phyloP scores from a whole-genome alignment of 2,888 invertebrate genomes.

The Idaea aversata region DNA sequence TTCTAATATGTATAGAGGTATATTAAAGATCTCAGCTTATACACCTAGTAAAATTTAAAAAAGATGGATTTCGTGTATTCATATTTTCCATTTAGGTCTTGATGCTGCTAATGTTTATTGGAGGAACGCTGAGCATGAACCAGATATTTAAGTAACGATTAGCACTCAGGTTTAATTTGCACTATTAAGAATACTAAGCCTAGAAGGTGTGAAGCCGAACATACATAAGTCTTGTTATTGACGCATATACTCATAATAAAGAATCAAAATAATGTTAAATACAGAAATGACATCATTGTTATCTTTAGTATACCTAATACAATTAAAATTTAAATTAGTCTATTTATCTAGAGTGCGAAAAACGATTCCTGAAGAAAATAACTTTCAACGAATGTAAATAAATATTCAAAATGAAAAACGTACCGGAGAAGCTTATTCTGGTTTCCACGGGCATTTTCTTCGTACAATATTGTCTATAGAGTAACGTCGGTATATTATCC shows the following conservation, averaged over 20 bases:
- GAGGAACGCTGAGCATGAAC: slow-evolving; percentile 6
- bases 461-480: slow-evolving; percentile 22
- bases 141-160: slow-evolving; percentile 33
- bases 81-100: not conserved
- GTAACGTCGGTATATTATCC: slow-evolving; percentile 25
- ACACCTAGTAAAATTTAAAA: not conserved
- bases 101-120: not conserved
- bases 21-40: not conserved
- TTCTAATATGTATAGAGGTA: not conserved
- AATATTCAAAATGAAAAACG: slow-evolving; percentile 36
- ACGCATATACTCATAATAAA: not conserved
- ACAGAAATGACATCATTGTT: slow-evolving; percentile 18
- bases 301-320: slow-evolving; percentile 12
- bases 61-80: not conserved
- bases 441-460: slow-evolving; percentile 73
- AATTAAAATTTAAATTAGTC: not conserved
- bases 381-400: slow-evolving; percentile 4
- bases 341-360: not conserved
- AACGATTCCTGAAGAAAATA: slow-evolving; percentile 14
- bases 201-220: not conserved
- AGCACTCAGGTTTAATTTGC: slow-evolving; percentile 36
- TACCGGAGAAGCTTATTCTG: slow-evolving; percentile 76
- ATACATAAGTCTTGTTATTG: slow-evolving; percentile 6
- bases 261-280: slow-evolving; percentile 10
- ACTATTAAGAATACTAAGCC: slow-evolving; percentile 15